Evolutionary conservation across 2,888 invertebrate genomes (phyloP).

Genomic region (Aricia artaxerxes): DNA sequence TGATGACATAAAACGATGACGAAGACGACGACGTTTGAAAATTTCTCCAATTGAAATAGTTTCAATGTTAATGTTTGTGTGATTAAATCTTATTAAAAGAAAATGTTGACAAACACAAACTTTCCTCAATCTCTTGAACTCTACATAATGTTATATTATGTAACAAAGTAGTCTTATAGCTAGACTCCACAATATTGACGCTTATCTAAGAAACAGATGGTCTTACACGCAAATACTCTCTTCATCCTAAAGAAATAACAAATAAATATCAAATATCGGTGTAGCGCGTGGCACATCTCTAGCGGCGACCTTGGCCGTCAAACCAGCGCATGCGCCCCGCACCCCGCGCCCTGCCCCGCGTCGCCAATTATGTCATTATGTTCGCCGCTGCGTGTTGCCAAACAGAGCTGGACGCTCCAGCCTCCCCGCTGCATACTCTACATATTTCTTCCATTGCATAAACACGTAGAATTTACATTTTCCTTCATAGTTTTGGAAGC

Average conservation of each 20-base stretch:
- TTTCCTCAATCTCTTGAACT: too few relatives aligned
- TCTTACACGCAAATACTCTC: neutral
- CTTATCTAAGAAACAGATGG: too few relatives aligned
- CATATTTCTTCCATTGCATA: slow-evolving; percentile 2
- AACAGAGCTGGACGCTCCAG: slow-evolving; percentile 62
- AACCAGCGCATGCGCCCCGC: slow-evolving; percentile 78
- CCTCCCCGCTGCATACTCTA: slow-evolving; percentile 38
- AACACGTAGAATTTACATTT: neutral
- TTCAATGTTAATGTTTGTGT: too few relatives aligned
- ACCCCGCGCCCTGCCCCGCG: slow-evolving; percentile 46
- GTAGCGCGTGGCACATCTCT: slow-evolving; percentile 12
- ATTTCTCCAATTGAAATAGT: too few relatives aligned
- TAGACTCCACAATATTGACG: too few relatives aligned
- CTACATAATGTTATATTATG: too few relatives aligned
- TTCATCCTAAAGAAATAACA: neutral
- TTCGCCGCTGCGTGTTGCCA: slow-evolving; percentile 68
- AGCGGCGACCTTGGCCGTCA: slow-evolving; percentile 78
- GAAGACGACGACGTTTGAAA: too few relatives aligned
- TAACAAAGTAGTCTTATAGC: too few relatives aligned
- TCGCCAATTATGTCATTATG: slow-evolving; percentile 78
- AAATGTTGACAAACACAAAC: too few relatives aligned
- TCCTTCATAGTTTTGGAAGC: neutral
- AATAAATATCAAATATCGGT: neutral
- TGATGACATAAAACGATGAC: too few relatives aligned
- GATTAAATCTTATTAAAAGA: too few relatives aligned